Conservation (phyloP, 1,140 invertebrate species). For the Drosophila pseudoobscura region DNA sequence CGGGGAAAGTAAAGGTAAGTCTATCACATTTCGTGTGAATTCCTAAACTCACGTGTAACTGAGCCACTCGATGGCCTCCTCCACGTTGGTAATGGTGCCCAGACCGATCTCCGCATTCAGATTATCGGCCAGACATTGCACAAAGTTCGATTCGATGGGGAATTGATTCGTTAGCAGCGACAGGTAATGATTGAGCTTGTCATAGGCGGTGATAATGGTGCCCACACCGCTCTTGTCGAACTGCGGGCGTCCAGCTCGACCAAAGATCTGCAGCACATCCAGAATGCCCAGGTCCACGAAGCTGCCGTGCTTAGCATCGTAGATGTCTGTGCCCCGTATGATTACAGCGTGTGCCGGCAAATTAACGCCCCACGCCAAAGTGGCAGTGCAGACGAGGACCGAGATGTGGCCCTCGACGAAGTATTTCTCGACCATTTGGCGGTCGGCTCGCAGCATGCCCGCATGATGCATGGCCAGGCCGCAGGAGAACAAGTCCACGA, state of each 20-base stretch:
- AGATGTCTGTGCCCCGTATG: conserved; percentile 97
- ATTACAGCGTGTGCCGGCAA: conserved; percentile 98
- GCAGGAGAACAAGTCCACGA: conserved; percentile 92
- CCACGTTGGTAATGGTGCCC: conserved; percentile 97
- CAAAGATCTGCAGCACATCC: conserved; percentile 99
- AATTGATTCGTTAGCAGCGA: conserved; percentile 97
- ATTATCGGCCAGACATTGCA: conserved; percentile 96
- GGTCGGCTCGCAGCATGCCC: conserved; percentile 85
- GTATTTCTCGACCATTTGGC: conserved; percentile 93
- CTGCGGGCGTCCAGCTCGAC: conserved; percentile 97
- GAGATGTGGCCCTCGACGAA: conserved; percentile 95
- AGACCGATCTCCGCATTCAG: conserved; percentile 98
- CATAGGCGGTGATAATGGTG: conserved; percentile 97
- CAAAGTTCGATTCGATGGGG: conserved; percentile 99
- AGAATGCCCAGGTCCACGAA: conserved; percentile 98
- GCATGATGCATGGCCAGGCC: conserved; percentile 99
- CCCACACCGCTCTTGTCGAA: conserved; percentile 96
- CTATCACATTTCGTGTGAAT: no score
- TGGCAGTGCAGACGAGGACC: conserved; percentile 98
- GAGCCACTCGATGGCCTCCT: conserved; percentile 98
- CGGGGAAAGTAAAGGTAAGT: not conserved
- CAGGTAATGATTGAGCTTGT: conserved; percentile 97
- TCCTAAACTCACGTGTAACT: conserved; percentile 89
- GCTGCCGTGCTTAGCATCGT: conserved; percentile 96
- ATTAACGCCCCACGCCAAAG: conserved; percentile 99